phyloP scores from a whole-genome alignment of 1,140 invertebrate genomes.

The Lepidurus arcticus region DNA sequence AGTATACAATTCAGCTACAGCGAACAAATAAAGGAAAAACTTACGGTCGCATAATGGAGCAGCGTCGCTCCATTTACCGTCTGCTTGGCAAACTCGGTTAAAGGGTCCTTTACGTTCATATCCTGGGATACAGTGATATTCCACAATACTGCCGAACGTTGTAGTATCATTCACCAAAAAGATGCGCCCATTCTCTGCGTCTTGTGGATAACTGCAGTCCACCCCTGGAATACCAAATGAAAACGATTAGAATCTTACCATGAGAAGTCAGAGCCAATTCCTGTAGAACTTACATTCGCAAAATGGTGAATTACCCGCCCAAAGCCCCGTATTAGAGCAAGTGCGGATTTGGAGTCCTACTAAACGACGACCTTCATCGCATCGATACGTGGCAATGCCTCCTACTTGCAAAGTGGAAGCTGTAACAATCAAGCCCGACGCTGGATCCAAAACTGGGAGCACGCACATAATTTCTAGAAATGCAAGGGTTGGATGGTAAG shows the following conservation, averaged over 20 bases:
- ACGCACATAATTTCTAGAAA: conserved; percentile 66
- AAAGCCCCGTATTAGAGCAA: conserved; percentile 71
- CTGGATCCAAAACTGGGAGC: conserved; percentile 55
- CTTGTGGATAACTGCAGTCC: conserved; percentile 69
- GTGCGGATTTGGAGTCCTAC: conserved; percentile 69
- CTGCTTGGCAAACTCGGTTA: conserved; percentile 71
- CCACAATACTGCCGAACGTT: conserved; percentile 69
- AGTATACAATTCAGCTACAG: not conserved
- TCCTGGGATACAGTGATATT: conserved; percentile 81
- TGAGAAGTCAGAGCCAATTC: conserved; percentile 10
- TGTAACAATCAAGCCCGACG: conserved; percentile 53
- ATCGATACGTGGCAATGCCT: conserved; percentile 69
- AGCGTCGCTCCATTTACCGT: conserved; percentile 74
- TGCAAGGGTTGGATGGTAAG: conserved; percentile 38
- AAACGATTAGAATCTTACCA: not conserved
- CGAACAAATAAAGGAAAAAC: conserved; percentile 29
- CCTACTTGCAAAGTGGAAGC: conserved; percentile 64
- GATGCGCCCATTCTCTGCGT: conserved; percentile 75
- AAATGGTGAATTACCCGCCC: conserved; percentile 68
- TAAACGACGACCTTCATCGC: conserved; percentile 70
- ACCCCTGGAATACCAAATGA: conserved; percentile 56
- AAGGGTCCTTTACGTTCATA: conserved; percentile 74
- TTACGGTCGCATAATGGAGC: conserved; percentile 67
- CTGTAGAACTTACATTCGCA: conserved; percentile 66
- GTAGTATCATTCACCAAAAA: conserved; percentile 79